Base-by-base conservation (phyloP, 2,888 invertebrate genomes). In the Augiades crinisus region DNA sequence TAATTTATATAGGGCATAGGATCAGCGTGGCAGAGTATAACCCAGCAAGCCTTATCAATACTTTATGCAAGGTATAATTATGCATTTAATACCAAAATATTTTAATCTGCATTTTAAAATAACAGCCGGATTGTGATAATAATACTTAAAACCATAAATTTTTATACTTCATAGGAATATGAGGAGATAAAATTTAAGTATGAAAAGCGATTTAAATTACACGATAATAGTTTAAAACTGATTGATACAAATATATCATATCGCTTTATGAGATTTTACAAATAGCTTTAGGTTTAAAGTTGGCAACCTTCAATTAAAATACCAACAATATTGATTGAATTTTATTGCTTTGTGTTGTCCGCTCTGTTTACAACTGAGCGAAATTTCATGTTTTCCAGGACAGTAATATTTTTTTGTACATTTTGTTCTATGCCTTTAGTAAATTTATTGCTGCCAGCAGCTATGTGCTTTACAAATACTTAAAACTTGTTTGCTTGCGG, bases 231-330 rank as follows among this genome's bases (percentile, higher is more conserved):
- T 43, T 41, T 34, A 16, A 36, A 43, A 50, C 17, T 41, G 41
- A 17, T 24, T 13, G 41, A 34, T 16, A 49, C 50, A 50, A 43
- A n/a, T n/a, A n/a, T n/a, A n/a, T n/a, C n/a, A n/a, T 43, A 43
- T 21, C 27, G 19, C 36, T 50, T 50, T 50, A 50, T 43, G 43
- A 43, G 43, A 50, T 30, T 36, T 24, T 46, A 21, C 43, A 50
- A 41, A 49, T 43, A 50, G 44, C 33, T 34, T 3, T 22, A 34
- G 33, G 33, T 45, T 45, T 13, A 40, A 49, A 17, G 24, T 17
- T 33, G 40, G 33, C 22, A 41, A 38, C 38, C 40, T 41, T 41
- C 40, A 41, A 49, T 49, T 49, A 49, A 40, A 49, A 49, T 41
- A 33, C 33, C 22, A 21, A 21, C 19, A 14, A 31, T 40, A 41